A percentile compares a stretch with the other conserved stretches of the same genome.
phyloP scores from a whole-genome alignment of 2,888 invertebrate species.

The Drosophila neutralis region DNA sequence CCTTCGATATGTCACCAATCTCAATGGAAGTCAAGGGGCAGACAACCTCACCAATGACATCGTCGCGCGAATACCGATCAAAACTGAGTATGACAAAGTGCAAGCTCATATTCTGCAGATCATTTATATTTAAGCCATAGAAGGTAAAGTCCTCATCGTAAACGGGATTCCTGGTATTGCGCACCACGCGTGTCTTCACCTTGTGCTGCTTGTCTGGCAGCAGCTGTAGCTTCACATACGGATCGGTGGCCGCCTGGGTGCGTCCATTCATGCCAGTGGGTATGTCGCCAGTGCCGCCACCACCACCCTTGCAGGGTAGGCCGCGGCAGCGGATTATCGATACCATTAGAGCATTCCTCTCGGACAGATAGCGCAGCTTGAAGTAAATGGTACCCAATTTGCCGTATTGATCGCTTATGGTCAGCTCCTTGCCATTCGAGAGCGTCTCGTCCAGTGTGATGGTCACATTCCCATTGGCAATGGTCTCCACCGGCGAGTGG shows the following conservation, averaged over 20 bases:
- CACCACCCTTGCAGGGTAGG: constrained; percentile 88
- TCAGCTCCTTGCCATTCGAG: constrained; percentile 83
- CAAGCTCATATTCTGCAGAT: constrained; percentile 94
- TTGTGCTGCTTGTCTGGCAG: constrained; percentile 99
- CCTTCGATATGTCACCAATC: constrained; percentile 89
- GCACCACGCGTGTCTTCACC: constrained; percentile 97
- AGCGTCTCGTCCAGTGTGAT: constrained; percentile 56
- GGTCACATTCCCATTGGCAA: constrained; percentile 70
- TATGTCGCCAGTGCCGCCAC: constrained; percentile 87
- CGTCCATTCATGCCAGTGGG: constrained; percentile 84
- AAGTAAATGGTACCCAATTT: constrained; percentile 95
- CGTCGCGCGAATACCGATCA: constrained; percentile 98
- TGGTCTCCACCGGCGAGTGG: constrained; percentile 61
- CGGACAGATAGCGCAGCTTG: constrained; percentile 94
- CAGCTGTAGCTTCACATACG: constrained; percentile 98
- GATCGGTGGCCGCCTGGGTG: constrained; percentile 88
- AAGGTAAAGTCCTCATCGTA: constrained; percentile 99
- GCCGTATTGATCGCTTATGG: constrained; percentile 85
- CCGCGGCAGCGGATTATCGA: constrained; percentile 96
- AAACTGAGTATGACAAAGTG: constrained; percentile 98
- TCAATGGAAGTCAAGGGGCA: constrained; percentile 90
- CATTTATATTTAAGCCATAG: constrained; percentile 95
- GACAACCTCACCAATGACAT: constrained; percentile 98
- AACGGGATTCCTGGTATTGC: constrained; percentile 97
- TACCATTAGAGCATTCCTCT: constrained; percentile 95